These are phyloP conservation scores for Aurelia coerulea DNA, from an alignment of 30 jellyfish, hydroid and myxozoan species.

Conservation along the genomic window DNA sequence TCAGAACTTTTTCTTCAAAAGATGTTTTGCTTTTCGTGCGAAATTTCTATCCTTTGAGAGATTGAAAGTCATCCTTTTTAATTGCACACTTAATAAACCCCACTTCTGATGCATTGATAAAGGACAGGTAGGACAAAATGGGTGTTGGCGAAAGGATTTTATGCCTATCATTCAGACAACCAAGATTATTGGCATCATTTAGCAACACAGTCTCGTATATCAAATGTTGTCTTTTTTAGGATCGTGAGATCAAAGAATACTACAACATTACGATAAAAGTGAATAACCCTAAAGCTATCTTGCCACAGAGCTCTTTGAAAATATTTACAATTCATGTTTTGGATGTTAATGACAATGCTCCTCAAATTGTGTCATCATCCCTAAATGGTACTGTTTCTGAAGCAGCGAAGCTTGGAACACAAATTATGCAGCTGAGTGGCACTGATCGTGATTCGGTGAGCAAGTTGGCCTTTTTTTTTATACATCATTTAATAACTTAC, in stretches of 20 bases:
- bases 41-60: no score
- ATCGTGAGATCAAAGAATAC: conserved; percentile 42
- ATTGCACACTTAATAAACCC: no score
- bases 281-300: conserved; percentile 19
- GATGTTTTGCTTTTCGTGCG: no score
- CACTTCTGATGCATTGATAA: no score
- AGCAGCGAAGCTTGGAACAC: conserved; percentile 64
- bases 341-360: conserved; percentile 73
- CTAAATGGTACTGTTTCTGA: conserved; percentile 59
- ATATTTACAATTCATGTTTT: conserved; percentile 37
- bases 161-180: neutral
- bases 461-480: no score
- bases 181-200: neutral
- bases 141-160: no score
- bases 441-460: conserved; percentile 61
- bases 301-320: neutral
- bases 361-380: conserved; percentile 9
- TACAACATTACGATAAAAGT: conserved; percentile 43
- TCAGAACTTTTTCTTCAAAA: no score
- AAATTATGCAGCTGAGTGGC: conserved; percentile 37
- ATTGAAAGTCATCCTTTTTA: no score
- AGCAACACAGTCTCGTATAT: neutral
- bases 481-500: no score
- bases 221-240: conserved; percentile 11
- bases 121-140: no score